Evolutionary conservation across 2,797 vertebrate species (phyloP).

Genomic region (Coregonus suidteri): DNA sequence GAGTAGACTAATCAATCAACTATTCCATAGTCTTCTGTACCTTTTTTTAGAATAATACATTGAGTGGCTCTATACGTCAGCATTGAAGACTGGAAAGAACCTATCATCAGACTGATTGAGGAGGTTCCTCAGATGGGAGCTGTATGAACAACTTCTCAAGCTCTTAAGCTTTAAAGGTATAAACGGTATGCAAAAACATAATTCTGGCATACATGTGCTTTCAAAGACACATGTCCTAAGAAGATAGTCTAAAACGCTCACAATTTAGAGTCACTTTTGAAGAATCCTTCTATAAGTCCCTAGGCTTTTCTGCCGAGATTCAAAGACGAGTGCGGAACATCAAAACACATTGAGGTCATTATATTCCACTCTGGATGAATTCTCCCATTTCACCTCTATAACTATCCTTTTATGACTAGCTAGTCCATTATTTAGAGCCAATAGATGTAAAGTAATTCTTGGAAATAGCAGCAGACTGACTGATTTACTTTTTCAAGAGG

Average conservation of each 20-base stretch:
- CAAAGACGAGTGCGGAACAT: background rate
- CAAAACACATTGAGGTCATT: conserved; percentile 5
- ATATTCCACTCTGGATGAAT: conserved; percentile 1
- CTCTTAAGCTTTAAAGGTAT: background rate
- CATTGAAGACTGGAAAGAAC: background rate
- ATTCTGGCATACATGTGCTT: background rate
- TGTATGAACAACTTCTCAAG: background rate
- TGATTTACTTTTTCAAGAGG: background rate
- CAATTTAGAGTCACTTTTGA: background rate
- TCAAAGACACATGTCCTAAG: background rate
- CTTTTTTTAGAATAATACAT: background rate
- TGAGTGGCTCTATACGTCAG: background rate
- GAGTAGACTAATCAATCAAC: no score
- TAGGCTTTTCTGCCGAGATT: background rate
- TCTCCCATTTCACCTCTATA: conserved; percentile 5
- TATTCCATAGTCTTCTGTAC: background rate
- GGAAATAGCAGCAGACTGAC: background rate
- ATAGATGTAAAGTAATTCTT: background rate
- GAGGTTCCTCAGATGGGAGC: background rate
- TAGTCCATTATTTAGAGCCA: background rate
- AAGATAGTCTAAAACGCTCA: background rate
- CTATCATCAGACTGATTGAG: background rate
- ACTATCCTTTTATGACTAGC: background rate
- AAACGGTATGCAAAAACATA: no score
- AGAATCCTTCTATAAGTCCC: background rate